Evolutionary conservation across 2,888 invertebrate species (phyloP), one percentile per base, ranked within the genome.

Genomic region (Drosophila sordidula): DNA sequence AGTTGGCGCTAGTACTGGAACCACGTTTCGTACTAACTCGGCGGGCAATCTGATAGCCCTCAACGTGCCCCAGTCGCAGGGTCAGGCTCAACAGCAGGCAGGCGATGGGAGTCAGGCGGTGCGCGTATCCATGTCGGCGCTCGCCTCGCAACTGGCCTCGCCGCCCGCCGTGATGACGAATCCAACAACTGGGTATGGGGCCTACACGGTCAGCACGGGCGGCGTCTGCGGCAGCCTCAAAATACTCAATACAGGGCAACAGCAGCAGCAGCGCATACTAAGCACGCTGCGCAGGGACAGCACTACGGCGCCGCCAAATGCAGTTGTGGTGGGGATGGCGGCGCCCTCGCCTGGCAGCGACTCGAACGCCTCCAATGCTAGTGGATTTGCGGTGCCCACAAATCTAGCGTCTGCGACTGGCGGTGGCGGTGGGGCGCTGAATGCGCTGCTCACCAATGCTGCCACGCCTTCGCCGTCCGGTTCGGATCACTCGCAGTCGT

Each of bases 341-440:
- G 93, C 91, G 0, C 90, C 91, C 0, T 92, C 92, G 5, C 92
- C 92, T 0, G 91, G 92, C 44, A 92, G 91, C 54, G 92, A 92
- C 75, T 92, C 92, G 42, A 92, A 92, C 74, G 90, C 92, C 41
- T 92, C 92, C 6, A 92, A 92, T 78, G 91, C 92, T 29, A 94
- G 94, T 52, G 90, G 90, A n/a, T 93, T 94, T 71, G 93, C 94
- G 9, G 93, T 94, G 92, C 94, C 94, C 11, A 89, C 87, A 29
- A 85, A 87, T 22, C 58, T 90, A 4, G 59, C 80, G 36, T 70
- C 78, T 12, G 44, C 79, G 6, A 59, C 70, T 8, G 59, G 70
- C 9, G 45, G 71, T 2, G 66, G 62, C 11, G 56, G 70, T 12
- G 78, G 73, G 0, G 51, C 87, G 3, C 91, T 94, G 44, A 94